Base-by-base conservation (phyloP, 2,113 vertebrate species). In the Gila orcuttii region DNA sequence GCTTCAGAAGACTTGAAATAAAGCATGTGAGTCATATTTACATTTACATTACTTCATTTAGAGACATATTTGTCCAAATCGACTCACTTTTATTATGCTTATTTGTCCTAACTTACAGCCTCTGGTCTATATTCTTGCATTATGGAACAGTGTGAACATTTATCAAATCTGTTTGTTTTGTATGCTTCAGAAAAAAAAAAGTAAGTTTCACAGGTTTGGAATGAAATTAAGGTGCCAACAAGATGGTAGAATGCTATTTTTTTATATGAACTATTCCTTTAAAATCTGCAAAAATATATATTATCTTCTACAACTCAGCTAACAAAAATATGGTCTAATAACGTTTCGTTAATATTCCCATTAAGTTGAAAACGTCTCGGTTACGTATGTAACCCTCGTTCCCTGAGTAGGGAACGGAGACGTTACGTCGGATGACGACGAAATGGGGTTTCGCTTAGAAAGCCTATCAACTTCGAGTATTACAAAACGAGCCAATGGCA, bases 11-110 rank as follows among this genome's bases (percentile, higher is more conserved):
- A 39, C 23, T 36, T 4, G 33, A 23, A 36, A 39, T 23, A 69
- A 39, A 71, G 55, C 68, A 19, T 71, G 4, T 23, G 33, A 74
- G n/a, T 45, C 0, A 15, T 74, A 47, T 74, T 74, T 74, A 74
- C 71, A 74, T 45, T 25, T 74, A 25, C 23, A 47, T 74, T 47
- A 3, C 36, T 71, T 47, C 5, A 74, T 74, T 47, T 47, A 25
- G 5, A 74, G 71, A 74, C 42, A 74, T 74, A 39, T 71, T 71
- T 71, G 39, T 74, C 69, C 39, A 74, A 45, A 74, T 23, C 12
- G 12, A 47, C 23, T 47, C 6, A 45, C 11, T 47, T 42, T 42
- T 73, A 12, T 45, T 21, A 45, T 73, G 21, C 5, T 12, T 71
- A 71, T 42, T 42, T 42, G 21, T 74, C 39, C 12, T 74, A 39